phyloP scores from a whole-genome alignment of 2,888 invertebrate genomes.

The Drosophila limbata region DNA sequence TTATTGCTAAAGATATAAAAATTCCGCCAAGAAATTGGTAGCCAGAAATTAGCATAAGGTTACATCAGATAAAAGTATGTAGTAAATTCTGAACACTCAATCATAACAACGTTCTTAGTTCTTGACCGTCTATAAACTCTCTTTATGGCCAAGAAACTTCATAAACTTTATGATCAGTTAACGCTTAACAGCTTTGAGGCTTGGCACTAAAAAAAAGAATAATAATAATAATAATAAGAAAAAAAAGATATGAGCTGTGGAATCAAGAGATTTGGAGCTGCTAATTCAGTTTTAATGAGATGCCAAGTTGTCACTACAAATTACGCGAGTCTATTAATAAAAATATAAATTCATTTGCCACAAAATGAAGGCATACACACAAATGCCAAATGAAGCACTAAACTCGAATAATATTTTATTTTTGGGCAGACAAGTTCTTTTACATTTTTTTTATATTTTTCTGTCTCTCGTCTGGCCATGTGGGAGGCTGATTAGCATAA shows the following conservation, averaged over 20 bases:
- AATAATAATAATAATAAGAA: neutral
- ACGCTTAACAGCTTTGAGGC: slow-evolving; percentile 13
- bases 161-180: slow-evolving; percentile 56
- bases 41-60: slow-evolving; percentile 19
- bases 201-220: slow-evolving; percentile 10
- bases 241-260: slow-evolving; percentile 8
- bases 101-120: slow-evolving; percentile 8
- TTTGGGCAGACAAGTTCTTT: slow-evolving; percentile 68
- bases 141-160: slow-evolving; percentile 33
- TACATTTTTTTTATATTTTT: slow-evolving; percentile 6
- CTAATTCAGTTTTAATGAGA: slow-evolving; percentile 73
- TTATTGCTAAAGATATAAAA: slow-evolving; percentile 5
- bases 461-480: slow-evolving; percentile 64
- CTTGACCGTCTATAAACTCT: slow-evolving; percentile 21
- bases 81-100: slow-evolving; percentile 5
- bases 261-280: slow-evolving; percentile 17
- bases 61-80: slow-evolving; percentile 1
- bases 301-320: slow-evolving; percentile 77
- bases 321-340: slow-evolving; percentile 76
- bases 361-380: slow-evolving; percentile 54
- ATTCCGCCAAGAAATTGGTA: slow-evolving; percentile 10
- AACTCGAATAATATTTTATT: slow-evolving; percentile 53
- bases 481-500: slow-evolving; percentile 80
- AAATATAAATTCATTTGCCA: slow-evolving; percentile 70
- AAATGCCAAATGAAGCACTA: slow-evolving; percentile 41